Percentiles rank a stretch among this genome's conserved stretches.
These are phyloP conservation scores for Ceuthmochares aereus DNA, from an alignment of 2,113 vertebrate species.

Conservation along the genomic window DNA sequence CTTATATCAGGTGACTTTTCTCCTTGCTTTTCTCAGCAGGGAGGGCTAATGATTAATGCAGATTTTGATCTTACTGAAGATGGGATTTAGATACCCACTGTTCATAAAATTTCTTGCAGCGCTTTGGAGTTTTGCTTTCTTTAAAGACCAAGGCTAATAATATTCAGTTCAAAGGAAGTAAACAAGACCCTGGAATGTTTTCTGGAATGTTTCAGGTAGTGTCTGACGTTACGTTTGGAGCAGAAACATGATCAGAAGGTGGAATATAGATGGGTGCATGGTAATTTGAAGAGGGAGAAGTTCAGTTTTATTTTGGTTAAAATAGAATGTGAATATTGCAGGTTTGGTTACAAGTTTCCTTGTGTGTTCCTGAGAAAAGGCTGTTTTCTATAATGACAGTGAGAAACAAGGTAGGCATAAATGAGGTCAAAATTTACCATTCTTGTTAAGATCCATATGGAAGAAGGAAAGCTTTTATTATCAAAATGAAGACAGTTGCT, in stretches of 20 bases:
- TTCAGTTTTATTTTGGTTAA: not conserved
- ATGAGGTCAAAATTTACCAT: not conserved
- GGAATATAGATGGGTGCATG: not conserved
- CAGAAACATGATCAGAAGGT: not conserved
- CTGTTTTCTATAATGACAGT: not conserved
- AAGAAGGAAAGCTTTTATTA: not conserved
- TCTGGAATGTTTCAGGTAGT: not conserved
- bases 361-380: not conserved
- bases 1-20: not conserved
- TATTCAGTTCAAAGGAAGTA: not conserved
- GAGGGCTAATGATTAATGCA: not conserved
- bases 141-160: not conserved
- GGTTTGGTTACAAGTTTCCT: not conserved
- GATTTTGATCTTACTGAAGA: not conserved
- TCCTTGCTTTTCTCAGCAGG: not conserved
- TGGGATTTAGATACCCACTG: not conserved
- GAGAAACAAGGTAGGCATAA: not conserved
- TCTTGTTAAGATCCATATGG: not conserved
- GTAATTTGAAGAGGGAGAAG: not conserved
- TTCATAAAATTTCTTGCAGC: not conserved
- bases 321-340: not conserved
- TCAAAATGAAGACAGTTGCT: not conserved
- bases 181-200: not conserved
- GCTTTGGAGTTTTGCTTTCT: not conserved
- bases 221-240: not conserved